Evolutionary conservation across 2,797 vertebrate genomes (phyloP).

Genomic region (Crossoptilon crossoptilon): DNA sequence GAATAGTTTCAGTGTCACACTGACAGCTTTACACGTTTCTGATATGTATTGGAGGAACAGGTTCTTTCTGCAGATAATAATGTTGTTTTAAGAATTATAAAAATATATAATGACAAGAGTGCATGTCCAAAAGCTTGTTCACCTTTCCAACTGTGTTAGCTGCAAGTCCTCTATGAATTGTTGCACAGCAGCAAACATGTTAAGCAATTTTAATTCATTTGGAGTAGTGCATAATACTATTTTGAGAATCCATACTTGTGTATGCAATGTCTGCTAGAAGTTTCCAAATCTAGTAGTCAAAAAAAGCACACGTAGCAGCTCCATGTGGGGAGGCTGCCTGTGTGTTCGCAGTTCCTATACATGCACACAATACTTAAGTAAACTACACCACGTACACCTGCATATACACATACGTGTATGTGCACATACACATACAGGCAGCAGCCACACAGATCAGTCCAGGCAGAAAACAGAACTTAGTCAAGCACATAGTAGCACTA

Average conservation of each 20-base stretch:
- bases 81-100: neutral
- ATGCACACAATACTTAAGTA: too few species aligned
- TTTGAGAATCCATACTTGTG: neutral
- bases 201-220: neutral
- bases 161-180: neutral
- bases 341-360: neutral
- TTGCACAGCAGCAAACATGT: neutral
- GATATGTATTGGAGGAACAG: neutral
- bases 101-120: accelerated
- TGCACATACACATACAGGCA: accelerated
- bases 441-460: neutral
- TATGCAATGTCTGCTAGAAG: neutral
- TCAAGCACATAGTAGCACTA: neutral
- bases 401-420: too few species aligned
- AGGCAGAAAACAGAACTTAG: neutral
- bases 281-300: neutral
- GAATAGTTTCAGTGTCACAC: neutral
- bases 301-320: neutral
- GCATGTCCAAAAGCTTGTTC: neutral
- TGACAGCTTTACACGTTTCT: neutral
- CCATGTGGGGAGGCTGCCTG: accelerated
- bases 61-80: neutral
- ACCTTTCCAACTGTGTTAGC: neutral
- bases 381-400: neutral
- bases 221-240: neutral